Percentiles rank a stretch among this genome's conserved stretches.
These are phyloP conservation scores for Drosophila kurseongensis DNA, from an alignment of 1,140 invertebrate genomes.

Conservation along the genomic window DNA sequence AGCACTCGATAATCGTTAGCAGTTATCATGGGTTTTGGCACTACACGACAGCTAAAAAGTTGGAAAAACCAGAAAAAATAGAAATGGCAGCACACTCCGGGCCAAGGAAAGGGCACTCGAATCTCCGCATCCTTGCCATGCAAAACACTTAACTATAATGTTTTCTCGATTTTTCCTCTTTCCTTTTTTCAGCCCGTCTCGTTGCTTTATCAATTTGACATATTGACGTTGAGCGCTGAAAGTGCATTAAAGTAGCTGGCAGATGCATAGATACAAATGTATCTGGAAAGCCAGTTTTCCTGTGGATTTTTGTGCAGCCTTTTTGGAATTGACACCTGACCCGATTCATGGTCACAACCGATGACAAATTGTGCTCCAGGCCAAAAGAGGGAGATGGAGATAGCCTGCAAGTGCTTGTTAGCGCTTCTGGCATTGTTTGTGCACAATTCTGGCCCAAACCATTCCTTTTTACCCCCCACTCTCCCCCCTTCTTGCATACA, in stretches of 20 bases:
- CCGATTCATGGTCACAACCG: conserved; percentile 68
- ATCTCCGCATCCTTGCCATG: conserved; percentile 9
- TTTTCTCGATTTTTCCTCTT: conserved; percentile 34
- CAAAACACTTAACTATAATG: conserved; percentile 72
- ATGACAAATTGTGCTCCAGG: conserved; percentile 66
- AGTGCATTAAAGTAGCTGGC: conserved; percentile 80
- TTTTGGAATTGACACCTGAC: conserved; percentile 66
- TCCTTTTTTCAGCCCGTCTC: conserved; percentile 11
- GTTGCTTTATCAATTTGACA: conserved; percentile 75
- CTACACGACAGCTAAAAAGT: conserved; percentile 42
- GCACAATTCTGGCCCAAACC: conserved; percentile 30
- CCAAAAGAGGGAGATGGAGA: neutral
- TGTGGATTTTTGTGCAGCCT: conserved; percentile 13
- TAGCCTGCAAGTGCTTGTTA: conserved; percentile 52
- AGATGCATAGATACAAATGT: conserved; percentile 52
- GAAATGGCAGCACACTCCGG: conserved; percentile 21
- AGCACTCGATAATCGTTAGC: conserved; percentile 50
- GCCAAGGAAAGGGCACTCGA: conserved; percentile 38
- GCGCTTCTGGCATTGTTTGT: conserved; percentile 62
- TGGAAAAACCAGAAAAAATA: neutral
- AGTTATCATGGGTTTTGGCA: conserved; percentile 47
- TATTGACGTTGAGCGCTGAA: conserved; percentile 78
- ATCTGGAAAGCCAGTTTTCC: conserved; percentile 36
- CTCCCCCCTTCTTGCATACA: conserved; percentile 44
- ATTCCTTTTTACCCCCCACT: neutral